Percentiles rank a stretch among this genome's conserved stretches.
phyloP scores from a whole-genome alignment of 2,113 vertebrate species.

The Dasyurus viverrinus region DNA sequence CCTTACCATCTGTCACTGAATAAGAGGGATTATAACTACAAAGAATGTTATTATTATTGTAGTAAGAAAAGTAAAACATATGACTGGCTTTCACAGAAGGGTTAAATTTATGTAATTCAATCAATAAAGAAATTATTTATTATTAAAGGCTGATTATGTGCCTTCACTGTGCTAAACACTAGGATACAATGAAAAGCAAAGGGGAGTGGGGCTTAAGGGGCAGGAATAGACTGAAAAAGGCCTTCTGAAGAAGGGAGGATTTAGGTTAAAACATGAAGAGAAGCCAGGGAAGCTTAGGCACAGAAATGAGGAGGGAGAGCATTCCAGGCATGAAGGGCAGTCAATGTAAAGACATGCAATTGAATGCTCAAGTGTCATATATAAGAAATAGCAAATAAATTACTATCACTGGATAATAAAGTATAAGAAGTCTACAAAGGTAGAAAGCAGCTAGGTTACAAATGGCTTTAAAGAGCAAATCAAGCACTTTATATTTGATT shows the following conservation, averaged over 20 bases:
- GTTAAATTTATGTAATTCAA: not conserved
- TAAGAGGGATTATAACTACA: not conserved
- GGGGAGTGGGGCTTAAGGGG: too few species aligned
- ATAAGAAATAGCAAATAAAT: not conserved
- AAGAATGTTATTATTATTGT: not conserved
- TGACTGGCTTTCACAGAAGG: not conserved
- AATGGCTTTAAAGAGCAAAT: not conserved
- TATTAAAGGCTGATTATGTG: not conserved
- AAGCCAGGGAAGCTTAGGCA: not conserved
- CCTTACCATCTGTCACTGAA: not conserved
- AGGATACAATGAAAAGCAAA: not conserved
- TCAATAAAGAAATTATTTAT: not conserved
- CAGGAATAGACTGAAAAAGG: too few species aligned
- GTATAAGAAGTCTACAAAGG: not conserved
- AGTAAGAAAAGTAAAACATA: not conserved
- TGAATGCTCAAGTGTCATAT: too few species aligned
- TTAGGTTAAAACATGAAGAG: not conserved
- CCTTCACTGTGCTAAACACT: not conserved
- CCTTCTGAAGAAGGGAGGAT: not conserved
- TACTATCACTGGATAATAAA: not conserved
- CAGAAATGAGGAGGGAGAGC: not conserved
- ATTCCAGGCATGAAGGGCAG: not conserved
- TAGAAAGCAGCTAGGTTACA: not conserved
- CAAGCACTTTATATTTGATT: not conserved
- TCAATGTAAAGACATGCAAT: too few species aligned